phyloP scores from a whole-genome alignment of 2,888 invertebrate species.

The Spisula subtruncata region DNA sequence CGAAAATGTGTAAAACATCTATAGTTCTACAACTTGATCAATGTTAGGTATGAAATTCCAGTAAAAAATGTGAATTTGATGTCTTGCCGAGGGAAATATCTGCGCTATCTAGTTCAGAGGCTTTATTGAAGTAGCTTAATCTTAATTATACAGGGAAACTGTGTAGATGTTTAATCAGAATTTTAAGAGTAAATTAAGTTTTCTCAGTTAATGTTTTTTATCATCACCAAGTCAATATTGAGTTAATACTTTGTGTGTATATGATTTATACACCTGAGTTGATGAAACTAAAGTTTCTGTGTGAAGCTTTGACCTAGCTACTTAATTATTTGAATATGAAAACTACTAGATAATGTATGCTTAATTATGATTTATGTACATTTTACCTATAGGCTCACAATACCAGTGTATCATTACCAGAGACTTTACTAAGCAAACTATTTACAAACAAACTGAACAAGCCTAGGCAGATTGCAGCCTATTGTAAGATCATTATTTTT shows the following conservation, averaged over 20 bases:
- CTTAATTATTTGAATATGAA: too few species aligned
- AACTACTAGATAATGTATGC: not conserved
- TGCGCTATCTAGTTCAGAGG: not conserved
- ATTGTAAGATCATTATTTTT: too few species aligned
- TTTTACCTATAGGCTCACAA: not conserved
- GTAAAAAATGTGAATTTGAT: not conserved
- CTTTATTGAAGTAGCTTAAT: not conserved
- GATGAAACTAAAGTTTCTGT: too few species aligned
- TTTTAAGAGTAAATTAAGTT: constrained; percentile 5
- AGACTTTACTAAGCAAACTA: too few species aligned
- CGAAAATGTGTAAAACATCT: constrained; percentile 16
- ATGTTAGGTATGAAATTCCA: constrained; percentile 2
- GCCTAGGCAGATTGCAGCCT: too few species aligned
- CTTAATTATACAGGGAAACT: constrained; percentile 1
- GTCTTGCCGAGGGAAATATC: not conserved
- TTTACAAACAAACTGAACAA: too few species aligned
- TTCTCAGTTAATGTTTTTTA: constrained; percentile 1
- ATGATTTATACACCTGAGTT: not conserved
- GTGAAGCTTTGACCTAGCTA: too few species aligned
- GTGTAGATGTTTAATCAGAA: constrained; percentile 10
- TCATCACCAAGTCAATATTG: constrained; percentile 5
- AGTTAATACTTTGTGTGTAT: not conserved
- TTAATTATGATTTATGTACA: not conserved
- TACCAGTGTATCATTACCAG: not conserved
- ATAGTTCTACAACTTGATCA: not conserved